These are phyloP conservation scores for Gambelia wislizenii DNA, from an alignment of 2,797 vertebrate genomes.

Conservation along the genomic window DNA sequence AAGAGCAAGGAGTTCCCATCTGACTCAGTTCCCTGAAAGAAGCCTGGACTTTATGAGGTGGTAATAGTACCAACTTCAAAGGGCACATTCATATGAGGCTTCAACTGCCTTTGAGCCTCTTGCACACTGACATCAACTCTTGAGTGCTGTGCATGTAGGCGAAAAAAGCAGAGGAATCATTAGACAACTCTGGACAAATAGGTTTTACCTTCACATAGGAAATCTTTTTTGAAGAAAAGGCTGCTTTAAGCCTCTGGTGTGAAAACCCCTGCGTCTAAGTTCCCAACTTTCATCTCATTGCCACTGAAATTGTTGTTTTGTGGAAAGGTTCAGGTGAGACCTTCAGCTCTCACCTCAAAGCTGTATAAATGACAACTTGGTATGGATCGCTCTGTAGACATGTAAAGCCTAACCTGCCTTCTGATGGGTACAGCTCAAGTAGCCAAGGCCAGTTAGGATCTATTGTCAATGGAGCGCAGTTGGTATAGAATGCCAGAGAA, in stretches of 20 bases:
- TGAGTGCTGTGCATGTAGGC: neutral
- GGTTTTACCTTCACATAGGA: neutral
- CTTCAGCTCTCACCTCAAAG: neutral
- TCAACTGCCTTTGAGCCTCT: neutral
- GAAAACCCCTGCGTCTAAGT: neutral
- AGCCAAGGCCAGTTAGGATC: neutral
- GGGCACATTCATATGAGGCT: neutral
- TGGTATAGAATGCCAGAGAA: too few relatives aligned
- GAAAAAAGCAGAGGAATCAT: too few relatives aligned
- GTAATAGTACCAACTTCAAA: neutral
- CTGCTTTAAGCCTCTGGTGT: neutral
- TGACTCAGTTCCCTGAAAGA: neutral
- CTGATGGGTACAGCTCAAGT: neutral
- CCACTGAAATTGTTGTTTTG: neutral
- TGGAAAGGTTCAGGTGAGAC: neutral
- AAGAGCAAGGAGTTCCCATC: neutral
- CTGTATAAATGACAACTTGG: neutral
- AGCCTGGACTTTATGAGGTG: neutral
- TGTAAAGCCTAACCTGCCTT: neutral
- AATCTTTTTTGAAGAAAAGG: neutral
- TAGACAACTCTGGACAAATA: neutral
- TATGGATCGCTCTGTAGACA: neutral
- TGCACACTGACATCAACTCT: neutral
- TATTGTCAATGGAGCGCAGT: neutral
- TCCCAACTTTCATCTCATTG: neutral